Evolutionary conservation across 2,113 vertebrate genomes (phyloP).

Genomic region (Ptilorrhoa leucosticta): DNA sequence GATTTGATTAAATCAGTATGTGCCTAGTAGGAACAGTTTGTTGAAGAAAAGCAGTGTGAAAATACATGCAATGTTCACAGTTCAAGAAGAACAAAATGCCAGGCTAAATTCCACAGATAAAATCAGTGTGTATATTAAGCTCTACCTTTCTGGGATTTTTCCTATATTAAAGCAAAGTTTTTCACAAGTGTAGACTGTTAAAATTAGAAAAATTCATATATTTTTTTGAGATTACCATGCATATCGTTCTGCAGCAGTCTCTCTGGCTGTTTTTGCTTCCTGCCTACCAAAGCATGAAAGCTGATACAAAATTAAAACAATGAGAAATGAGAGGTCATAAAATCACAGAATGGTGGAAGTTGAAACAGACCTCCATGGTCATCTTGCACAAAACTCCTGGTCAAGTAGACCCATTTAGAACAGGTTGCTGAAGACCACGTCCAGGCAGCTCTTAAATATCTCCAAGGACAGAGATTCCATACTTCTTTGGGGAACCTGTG

Average conservation of each 20-base stretch:
- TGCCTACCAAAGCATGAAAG: not conserved
- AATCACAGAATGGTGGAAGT: not conserved
- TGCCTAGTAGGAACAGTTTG: constrained; percentile 48
- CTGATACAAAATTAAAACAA: not conserved
- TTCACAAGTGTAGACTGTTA: not conserved
- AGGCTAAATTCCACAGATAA: not conserved
- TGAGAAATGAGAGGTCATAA: not conserved
- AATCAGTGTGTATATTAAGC: not conserved
- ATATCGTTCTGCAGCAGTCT: not conserved
- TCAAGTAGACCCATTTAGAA: not conserved
- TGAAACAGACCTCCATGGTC: not conserved
- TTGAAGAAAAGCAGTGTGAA: constrained; percentile 38
- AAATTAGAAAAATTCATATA: not conserved
- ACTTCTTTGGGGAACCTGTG: not conserved
- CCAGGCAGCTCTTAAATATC: not conserved
- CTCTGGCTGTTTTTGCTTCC: not conserved
- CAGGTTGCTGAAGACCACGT: not conserved
- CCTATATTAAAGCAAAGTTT: not conserved
- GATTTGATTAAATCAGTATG: constrained; percentile 66
- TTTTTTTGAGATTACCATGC: not conserved
- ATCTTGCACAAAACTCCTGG: not conserved
- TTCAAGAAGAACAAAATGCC: constrained; percentile 1
- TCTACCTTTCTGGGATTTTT: not conserved
- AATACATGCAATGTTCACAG: not conserved
- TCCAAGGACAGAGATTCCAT: not conserved